Base-by-base conservation (phyloP, 2,888 invertebrate genomes). In the Drosophila borborema region DNA sequence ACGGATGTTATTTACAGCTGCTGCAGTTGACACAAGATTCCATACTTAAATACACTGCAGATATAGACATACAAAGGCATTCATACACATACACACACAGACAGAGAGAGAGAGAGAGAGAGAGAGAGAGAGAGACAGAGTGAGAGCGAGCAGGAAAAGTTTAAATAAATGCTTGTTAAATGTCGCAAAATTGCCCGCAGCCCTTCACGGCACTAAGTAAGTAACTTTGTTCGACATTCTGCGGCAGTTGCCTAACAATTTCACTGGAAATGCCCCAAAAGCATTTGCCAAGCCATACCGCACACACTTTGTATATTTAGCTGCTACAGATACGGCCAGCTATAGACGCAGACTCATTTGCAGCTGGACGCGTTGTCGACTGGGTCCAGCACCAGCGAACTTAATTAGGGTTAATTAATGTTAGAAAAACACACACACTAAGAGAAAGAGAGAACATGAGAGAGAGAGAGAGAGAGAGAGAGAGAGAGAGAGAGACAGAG, bases 381-480 rank as follows among this genome's bases (percentile, higher is more conserved):
- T 54, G 28, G 9, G 65, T 64, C 60, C 75, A 46, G 58, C 53
- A 28, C 41, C 41, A 43, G 41, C 56, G 76, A 77, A 87, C 81
- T 86, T 88, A 90, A 90, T 88, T 89, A 86, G 79, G 83, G 79
- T 86, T 90, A 88, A 88, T 88, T 89, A 88, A 82, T 86, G 81
- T 68, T 83, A 81, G 82, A 76, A 87, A 82, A 81, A 78, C 63
- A 82, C 56, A 75, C 63, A 48, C 55, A 63, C 14, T 61, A 16
- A 40, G 16, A 31, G 18, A 8, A 9, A 20, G 61, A 55, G n/a
- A 48, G 18, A 5, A 9, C 23, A 23, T 23, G 2, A 36, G 54
- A 43, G 16, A 48, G 18, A 41, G 23, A 45, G 12, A 12, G 12
- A 23, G 10, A 45, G 38, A n/a, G 12, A 40, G 12, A 31, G 18